Base-by-base conservation (phyloP, 2,888 invertebrate genomes). In the Lochmaea crataegi region DNA sequence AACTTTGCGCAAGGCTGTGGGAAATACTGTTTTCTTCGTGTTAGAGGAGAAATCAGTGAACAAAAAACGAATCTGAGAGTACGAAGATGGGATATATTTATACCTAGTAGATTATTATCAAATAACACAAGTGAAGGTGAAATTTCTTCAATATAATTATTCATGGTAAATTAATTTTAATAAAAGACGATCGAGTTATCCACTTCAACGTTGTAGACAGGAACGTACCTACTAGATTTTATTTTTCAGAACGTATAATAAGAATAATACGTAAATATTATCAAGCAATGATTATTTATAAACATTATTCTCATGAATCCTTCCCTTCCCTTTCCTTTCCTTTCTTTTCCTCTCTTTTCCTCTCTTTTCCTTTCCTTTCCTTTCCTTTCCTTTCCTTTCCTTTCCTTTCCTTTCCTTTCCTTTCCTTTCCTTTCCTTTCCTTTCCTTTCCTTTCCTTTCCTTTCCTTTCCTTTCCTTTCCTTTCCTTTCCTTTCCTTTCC, bases 91-190 rank as follows among this genome's bases (percentile, higher is more conserved):
- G 41, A 45, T 45, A 22, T 65, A 45, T 32, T n/a, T 42, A 53
- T 65, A 58, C 22, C 45, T 65, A 65, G 38, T 61, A 66, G 61
- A 63, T 70, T 61, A 72, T 75, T 73, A 71, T 75, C 74, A 64
- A 75, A 68, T 73, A 71, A 73, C 65, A 68, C 66, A 65, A 73
- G 73, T 73, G 74, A 75, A 76, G 75, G 76, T 75, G 73, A 76
- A 76, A 75, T 76, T 76, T 72, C 64, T 73, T 73, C 67, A 58
- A 22, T 57, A 73, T 67, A 73, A 75, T 73, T 74, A 68, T 73
- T 71, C 64, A 71, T 69, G 73, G 64, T 71, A 69, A 71, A 76
- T 74, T 75, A 74, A 75, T 75, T 73, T 68, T 60, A 68, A 71
- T 68, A 68, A 70, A 73, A 68, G 71, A 68, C 58, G 32, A 32